phyloP scores from a whole-genome alignment of 2,888 invertebrate species.

The Limnephilus lunatus region DNA sequence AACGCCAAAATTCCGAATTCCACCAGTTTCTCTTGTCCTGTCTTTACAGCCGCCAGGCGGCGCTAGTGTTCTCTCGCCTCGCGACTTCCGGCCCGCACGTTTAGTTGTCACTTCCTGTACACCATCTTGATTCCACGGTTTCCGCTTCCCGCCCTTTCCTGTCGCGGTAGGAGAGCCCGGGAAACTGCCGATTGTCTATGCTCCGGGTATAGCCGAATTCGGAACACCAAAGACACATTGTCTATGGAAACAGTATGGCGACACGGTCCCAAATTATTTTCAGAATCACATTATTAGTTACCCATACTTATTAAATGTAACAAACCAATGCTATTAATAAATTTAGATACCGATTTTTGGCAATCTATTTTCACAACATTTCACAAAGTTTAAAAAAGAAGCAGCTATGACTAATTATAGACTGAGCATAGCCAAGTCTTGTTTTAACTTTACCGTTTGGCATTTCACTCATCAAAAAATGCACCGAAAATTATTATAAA shows the following conservation, averaged over 20 bases:
- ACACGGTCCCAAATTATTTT: neutral
- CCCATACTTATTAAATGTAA: neutral
- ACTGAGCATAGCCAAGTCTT: too few relatives aligned
- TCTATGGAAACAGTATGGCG: neutral
- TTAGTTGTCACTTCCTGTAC: constrained; percentile 69
- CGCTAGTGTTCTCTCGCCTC: constrained; percentile 37
- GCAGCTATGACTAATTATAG: too few relatives aligned
- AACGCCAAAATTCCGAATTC: neutral
- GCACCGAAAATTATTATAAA: too few relatives aligned
- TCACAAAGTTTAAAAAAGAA: too few relatives aligned
- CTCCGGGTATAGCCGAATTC: neutral
- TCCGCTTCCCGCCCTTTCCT: constrained; percentile 60
- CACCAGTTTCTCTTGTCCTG: neutral
- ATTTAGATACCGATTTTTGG: neutral
- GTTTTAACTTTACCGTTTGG: too few relatives aligned
- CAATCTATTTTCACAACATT: too few relatives aligned
- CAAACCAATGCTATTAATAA: neutral
- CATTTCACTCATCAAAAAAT: too few relatives aligned
- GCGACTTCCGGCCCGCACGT: constrained; percentile 51
- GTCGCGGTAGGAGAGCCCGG: constrained; percentile 22
- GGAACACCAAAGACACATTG: neutral
- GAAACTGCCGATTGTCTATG: neutral
- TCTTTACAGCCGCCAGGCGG: constrained; percentile 30
- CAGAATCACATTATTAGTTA: neutral
- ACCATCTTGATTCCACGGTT: constrained; percentile 67